Evolutionary conservation across 2,113 vertebrate species (phyloP).

Genomic region (Lasiurus cinereus): DNA sequence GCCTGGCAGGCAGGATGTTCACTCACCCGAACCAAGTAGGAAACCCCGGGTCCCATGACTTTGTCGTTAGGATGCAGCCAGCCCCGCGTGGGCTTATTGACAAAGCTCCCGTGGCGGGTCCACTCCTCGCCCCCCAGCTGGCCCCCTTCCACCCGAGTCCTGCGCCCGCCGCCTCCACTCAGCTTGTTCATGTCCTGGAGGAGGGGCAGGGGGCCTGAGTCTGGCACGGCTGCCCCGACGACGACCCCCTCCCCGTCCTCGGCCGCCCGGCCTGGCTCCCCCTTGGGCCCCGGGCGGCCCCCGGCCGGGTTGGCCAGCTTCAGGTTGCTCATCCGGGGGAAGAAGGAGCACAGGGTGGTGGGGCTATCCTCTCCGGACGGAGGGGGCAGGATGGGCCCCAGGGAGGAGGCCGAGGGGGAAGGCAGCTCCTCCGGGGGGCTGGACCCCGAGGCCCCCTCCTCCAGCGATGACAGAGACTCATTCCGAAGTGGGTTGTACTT

Average conservation of each 20-base stretch:
- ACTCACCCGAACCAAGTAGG: conserved; percentile 93
- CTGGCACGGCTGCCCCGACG: conserved; percentile 67
- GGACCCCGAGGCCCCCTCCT: conserved; percentile 83
- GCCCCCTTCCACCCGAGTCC: conserved; percentile 97
- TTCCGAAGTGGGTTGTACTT: conserved; percentile 97
- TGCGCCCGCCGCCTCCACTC: conserved; percentile 95
- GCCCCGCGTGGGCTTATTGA: conserved; percentile 97
- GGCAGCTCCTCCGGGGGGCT: conserved; percentile 71
- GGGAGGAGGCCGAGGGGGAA: conserved; percentile 93
- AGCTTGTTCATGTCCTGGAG: conserved; percentile 99
- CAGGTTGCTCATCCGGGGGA: conserved; percentile 95
- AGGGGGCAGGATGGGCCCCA: conserved; percentile 89
- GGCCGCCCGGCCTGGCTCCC: conserved; percentile 64
- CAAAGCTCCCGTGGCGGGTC: conserved; percentile 99
- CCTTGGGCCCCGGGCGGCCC: conserved; percentile 58
- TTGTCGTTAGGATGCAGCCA: conserved; percentile 98
- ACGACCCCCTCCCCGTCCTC: conserved; percentile 68
- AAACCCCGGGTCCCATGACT: conserved; percentile 96
- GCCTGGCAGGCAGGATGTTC: neutral
- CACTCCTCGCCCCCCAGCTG: conserved; percentile 98
- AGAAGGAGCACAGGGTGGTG: conserved; percentile 97
- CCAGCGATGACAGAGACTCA: conserved; percentile 93
- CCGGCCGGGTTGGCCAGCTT: conserved; percentile 93
- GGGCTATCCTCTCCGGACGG: conserved; percentile 92
- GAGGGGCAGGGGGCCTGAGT: conserved; percentile 91